A percentile compares a stretch with the other conserved stretches of the same genome.
phyloP scores from a whole-genome alignment of 2,888 invertebrate genomes.

The Cantharis nigra region DNA sequence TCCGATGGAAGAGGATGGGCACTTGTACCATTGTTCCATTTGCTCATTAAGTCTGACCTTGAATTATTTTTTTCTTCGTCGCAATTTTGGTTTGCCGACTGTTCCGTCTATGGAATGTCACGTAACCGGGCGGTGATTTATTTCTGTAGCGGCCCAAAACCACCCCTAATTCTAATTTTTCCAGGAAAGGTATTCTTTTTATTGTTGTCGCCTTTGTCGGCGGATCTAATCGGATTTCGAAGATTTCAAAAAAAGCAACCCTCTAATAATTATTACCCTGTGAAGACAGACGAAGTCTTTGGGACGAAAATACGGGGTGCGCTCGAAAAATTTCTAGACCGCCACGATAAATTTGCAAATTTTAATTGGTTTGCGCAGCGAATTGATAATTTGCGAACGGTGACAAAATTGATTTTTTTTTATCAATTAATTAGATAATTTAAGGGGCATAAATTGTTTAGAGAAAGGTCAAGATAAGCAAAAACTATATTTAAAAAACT shows the following conservation, averaged over 20 bases:
- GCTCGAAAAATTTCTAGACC: not conserved
- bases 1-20: not conserved
- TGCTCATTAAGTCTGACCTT: not conserved
- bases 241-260: not conserved
- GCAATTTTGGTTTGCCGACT: not conserved
- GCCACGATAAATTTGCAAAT: not conserved
- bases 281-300: not conserved
- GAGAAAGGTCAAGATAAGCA: slow-evolving; percentile 18
- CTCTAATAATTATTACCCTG: not conserved
- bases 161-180: not conserved
- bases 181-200: not conserved
- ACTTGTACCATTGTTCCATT: not conserved
- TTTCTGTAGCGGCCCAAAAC: not conserved
- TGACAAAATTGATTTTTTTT: not conserved
- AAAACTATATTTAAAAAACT: slow-evolving; percentile 8
- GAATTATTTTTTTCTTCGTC: not conserved
- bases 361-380: not conserved
- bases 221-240: not conserved
- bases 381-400: not conserved
- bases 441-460: slow-evolving; percentile 16
- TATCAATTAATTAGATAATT: slow-evolving; percentile 10
- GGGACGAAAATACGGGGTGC: not conserved
- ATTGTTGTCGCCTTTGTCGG: not conserved
- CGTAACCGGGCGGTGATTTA: not conserved
- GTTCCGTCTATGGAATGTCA: not conserved